These are phyloP conservation scores for Parasteatoda tepidariorum DNA, from an alignment of 1,140 invertebrate genomes.

Conservation along the genomic window DNA sequence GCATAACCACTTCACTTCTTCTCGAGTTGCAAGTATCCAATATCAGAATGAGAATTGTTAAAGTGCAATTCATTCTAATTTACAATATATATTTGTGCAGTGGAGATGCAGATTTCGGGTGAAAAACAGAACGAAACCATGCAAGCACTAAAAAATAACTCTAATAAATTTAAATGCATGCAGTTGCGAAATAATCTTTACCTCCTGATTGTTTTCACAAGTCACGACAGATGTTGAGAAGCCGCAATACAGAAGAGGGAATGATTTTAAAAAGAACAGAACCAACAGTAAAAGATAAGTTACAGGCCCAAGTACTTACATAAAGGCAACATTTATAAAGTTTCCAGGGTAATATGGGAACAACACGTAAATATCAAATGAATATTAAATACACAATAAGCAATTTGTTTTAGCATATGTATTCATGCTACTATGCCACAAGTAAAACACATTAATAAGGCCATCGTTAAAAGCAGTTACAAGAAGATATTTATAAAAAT, in stretches of 20 bases:
- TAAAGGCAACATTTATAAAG: slow-evolving; percentile 24
- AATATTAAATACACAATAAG: not conserved
- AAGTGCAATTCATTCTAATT: too few relatives aligned
- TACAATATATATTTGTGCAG: too few relatives aligned
- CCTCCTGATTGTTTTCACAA: slow-evolving; percentile 50
- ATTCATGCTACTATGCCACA: not conserved
- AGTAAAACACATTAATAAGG: not conserved
- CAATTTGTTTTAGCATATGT: not conserved
- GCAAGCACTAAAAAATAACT: not conserved
- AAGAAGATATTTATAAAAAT: too few relatives aligned
- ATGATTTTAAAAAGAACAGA: slow-evolving; percentile 50
- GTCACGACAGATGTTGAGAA: slow-evolving; percentile 38
- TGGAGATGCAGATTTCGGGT: too few relatives aligned
- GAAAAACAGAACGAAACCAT: too few relatives aligned
- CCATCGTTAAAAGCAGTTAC: not conserved
- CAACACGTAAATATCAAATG: not conserved
- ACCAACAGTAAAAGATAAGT: slow-evolving; percentile 42
- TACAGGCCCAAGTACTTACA: slow-evolving; percentile 30
- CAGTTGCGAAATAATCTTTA: slow-evolving; percentile 55
- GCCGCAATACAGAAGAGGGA: slow-evolving; percentile 34
- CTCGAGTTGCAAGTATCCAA: too few relatives aligned
- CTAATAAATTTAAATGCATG: not conserved
- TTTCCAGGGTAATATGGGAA: not conserved
- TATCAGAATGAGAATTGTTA: too few relatives aligned
- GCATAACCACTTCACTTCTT: too few relatives aligned